A percentile compares a stretch with the other conserved stretches of the same genome.
Evolutionary conservation across 2,797 vertebrate genomes (phyloP).

Genomic region (Danio kyathit): DNA sequence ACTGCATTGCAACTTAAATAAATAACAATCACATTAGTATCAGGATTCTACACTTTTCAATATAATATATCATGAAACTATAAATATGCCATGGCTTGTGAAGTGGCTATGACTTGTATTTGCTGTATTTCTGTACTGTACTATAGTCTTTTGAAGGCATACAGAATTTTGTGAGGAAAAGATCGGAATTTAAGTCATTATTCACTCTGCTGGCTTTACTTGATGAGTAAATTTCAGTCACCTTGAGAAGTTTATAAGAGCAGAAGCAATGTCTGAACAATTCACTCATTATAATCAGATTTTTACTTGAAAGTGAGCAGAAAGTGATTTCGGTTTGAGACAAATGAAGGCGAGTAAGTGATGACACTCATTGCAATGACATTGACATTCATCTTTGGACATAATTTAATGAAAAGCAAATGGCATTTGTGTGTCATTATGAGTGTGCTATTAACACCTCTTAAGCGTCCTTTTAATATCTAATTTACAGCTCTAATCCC

Average conservation of each 20-base stretch:
- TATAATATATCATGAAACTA: background rate
- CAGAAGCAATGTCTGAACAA: background rate
- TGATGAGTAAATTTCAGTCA: background rate
- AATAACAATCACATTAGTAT: background rate
- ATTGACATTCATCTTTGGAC: background rate
- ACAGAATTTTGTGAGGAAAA: background rate
- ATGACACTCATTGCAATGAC: slow-evolving; percentile 4
- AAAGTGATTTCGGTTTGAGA: background rate
- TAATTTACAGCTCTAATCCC: background rate
- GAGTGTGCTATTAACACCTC: background rate
- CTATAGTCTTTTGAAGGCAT: background rate
- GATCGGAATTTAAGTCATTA: slow-evolving; percentile 1
- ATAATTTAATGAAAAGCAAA: background rate
- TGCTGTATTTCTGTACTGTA: no score
- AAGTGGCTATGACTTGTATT: background rate
- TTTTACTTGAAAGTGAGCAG: background rate
- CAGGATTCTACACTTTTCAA: background rate
- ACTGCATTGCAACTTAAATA: background rate
- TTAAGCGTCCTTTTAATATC: background rate
- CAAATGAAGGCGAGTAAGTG: background rate
- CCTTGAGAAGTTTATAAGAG: background rate
- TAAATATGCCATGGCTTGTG: no score
- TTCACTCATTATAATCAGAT: background rate
- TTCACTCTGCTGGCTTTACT: background rate
- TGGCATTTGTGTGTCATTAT: background rate